Conservation (phyloP, 2,888 invertebrate genomes). For the Hyalella azteca region DNA sequence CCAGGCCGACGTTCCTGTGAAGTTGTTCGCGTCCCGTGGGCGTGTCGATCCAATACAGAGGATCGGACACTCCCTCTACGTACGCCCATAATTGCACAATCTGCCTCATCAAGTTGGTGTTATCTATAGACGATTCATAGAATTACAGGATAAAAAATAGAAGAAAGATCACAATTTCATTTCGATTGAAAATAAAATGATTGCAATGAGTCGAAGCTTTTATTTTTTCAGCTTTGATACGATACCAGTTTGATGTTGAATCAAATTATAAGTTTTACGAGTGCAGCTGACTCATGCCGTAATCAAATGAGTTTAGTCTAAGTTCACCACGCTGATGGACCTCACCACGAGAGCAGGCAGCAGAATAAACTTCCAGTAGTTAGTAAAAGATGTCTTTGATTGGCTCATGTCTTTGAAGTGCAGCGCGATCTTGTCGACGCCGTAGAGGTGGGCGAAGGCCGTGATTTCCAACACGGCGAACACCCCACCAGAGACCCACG, state of each 20-base stretch:
- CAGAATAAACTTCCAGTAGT: constrained; percentile 43
- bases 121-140: too few relatives aligned
- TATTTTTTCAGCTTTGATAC: too few relatives aligned
- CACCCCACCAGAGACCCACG: constrained; percentile 40
- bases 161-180: too few relatives aligned
- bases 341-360: constrained; percentile 39
- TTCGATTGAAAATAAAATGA: too few relatives aligned
- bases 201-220: too few relatives aligned
- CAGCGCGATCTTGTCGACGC: constrained; percentile 36
- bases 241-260: too few relatives aligned
- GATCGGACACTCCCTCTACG: constrained; percentile 40
- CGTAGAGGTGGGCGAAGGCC: constrained; percentile 44
- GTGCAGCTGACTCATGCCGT: too few relatives aligned
- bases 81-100: constrained; percentile 45
- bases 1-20: constrained; percentile 25
- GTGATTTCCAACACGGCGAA: constrained; percentile 43
- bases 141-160: too few relatives aligned
- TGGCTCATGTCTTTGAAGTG: constrained; percentile 45
- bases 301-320: too few relatives aligned
- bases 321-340: too few relatives aligned
- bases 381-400: constrained; percentile 11
- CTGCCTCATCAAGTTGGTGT: too few relatives aligned
- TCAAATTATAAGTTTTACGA: too few relatives aligned
- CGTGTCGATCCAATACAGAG: constrained; percentile 25
- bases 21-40: background rate